Base-by-base conservation (phyloP, 2,797 vertebrate genomes). In the Halcyon leucocephala region DNA sequence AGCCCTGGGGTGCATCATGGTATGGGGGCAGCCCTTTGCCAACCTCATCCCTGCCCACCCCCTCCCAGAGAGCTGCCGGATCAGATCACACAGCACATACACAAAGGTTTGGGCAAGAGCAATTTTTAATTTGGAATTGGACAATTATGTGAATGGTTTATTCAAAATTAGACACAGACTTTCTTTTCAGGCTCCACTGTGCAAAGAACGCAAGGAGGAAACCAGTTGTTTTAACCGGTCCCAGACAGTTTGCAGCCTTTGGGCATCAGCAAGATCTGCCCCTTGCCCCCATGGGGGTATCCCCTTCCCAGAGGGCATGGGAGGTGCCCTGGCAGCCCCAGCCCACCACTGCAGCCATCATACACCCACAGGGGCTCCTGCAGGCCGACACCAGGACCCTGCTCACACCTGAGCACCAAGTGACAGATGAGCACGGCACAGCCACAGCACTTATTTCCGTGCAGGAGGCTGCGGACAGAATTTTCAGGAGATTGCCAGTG, bases 71-170 rank as follows among this genome's bases (percentile, higher is more conserved):
- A 67, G 26, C n/a, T 44, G 64, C 67, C 64, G 49, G 42, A 74
- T 29, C 28, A 74, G 46, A 72, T 51, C 29, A 90, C 0, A 1
- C 41, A 88, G 25, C 46, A 88, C 4, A 3, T 10, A 49, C 41
- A 76, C 18, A n/a, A 33, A 12, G 8, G 26, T 33, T 93, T 16
- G 62, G 49, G 49, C 46, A 58, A 51, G 33, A 86, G 29, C 4
- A 41, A 11, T 6, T 84, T 97, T 95, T 95, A 95, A 94, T 89
- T 89, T 72, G 35, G 29, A 62, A 73, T 2, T 29, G 35, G 52
- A 69, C 69, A 91, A 67, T 46, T 20, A n/a, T 1, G 24, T 9
- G 13, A 88, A 41, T 22, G 1, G 44, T 29, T 39, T 37, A 48
- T 78, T 83, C 60, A 4, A 93, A 88, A 46, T 72, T 26, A 79